These are phyloP conservation scores for Archips crataeganus DNA, from an alignment of 2,888 invertebrate species.

Conservation along the genomic window DNA sequence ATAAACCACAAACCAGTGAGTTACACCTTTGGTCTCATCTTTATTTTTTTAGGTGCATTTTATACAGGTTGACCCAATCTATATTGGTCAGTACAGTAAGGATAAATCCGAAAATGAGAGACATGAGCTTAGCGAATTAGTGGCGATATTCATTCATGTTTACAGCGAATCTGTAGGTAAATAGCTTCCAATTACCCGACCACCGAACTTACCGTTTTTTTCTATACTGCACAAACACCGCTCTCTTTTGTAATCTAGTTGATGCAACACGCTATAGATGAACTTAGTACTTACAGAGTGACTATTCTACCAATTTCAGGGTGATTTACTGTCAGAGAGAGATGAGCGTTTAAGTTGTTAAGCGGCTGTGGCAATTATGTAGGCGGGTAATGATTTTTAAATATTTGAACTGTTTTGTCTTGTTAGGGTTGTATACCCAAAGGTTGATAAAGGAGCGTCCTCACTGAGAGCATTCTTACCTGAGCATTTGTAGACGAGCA, in stretches of 20 bases:
- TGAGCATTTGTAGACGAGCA: too few species aligned
- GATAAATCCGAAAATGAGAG: too few species aligned
- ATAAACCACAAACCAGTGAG: too few species aligned
- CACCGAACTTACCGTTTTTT: constrained; percentile 1
- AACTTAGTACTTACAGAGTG: not conserved
- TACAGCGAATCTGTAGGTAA: not conserved
- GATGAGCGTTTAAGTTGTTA: not conserved
- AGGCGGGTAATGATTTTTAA: not conserved
- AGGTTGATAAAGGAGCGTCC: too few species aligned
- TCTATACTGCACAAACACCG: constrained; percentile 28
- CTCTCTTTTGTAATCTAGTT: constrained; percentile 8
- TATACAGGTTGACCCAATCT: too few species aligned
- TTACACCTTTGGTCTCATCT: too few species aligned
- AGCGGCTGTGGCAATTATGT: not conserved
- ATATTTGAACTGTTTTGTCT: not conserved
- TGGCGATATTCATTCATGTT: not conserved
- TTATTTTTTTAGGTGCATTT: too few species aligned
- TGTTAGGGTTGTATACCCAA: too few species aligned
- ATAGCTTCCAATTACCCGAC: not conserved
- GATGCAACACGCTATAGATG: not conserved
- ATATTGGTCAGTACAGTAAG: too few species aligned
- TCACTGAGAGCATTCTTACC: too few species aligned
- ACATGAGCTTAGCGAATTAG: too few species aligned
- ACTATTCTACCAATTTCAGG: too few species aligned
- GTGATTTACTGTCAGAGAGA: not conserved